phyloP scores from a whole-genome alignment of 2,888 invertebrate species.

The Ametastegia equiseti region DNA sequence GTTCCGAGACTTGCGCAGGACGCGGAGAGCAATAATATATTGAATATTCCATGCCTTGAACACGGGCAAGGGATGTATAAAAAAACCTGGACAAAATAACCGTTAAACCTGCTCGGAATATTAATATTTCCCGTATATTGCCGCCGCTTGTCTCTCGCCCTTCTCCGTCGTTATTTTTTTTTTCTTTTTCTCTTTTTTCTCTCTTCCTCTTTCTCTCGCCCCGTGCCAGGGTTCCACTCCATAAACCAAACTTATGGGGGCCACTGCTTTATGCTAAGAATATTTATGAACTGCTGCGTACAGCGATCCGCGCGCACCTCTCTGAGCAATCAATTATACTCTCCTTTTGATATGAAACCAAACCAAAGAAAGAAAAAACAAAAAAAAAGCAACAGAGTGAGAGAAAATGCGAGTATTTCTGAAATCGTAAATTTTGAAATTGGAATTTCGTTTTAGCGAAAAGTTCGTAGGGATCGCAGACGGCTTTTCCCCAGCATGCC shows the following conservation, averaged over 20 bases:
- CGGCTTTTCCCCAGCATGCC: constrained; percentile 55
- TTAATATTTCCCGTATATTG: constrained; percentile 47
- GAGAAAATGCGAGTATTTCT: not conserved
- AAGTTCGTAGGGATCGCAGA: constrained; percentile 59
- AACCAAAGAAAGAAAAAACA: not conserved
- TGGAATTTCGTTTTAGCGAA: not conserved
- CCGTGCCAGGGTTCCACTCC: constrained; percentile 57
- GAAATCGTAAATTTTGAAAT: not conserved
- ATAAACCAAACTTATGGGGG: constrained; percentile 62
- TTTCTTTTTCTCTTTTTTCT: constrained; percentile 3
- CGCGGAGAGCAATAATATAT: constrained; percentile 62
- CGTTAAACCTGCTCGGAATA: constrained; percentile 57
- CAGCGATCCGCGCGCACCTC: constrained; percentile 39
- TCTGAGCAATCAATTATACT: constrained; percentile 48
- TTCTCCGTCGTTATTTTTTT: no score
- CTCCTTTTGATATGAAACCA: constrained; percentile 55
- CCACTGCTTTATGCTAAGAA: constrained; percentile 62
- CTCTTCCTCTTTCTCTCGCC: constrained; percentile 18
- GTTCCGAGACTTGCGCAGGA: constrained; percentile 17
- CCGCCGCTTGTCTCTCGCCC: not conserved
- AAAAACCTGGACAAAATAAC: constrained; percentile 65
- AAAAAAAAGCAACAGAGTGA: not conserved
- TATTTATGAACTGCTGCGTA: constrained; percentile 64
- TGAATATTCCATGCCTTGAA: constrained; percentile 63
- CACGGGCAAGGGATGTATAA: constrained; percentile 42